phyloP scores from a whole-genome alignment of 2,888 invertebrate species.

The Diplazon laetatorius region DNA sequence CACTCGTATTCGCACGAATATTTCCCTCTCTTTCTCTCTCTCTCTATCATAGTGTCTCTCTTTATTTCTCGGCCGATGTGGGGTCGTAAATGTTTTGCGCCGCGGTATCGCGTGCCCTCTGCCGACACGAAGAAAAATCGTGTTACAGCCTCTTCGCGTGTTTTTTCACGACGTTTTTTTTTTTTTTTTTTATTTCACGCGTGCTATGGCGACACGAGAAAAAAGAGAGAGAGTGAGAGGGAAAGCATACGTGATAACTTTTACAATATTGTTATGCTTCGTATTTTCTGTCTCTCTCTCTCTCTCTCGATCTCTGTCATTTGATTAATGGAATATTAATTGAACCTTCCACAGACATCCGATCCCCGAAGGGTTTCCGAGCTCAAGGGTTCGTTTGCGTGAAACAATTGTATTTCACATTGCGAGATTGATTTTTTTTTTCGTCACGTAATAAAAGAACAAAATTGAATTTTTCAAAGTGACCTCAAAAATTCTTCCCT shows the following conservation, averaged over 20 bases:
- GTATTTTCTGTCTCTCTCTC: no score
- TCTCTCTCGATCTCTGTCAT: background rate
- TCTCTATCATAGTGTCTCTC: no score
- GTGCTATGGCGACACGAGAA: conserved; percentile 13
- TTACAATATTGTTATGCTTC: conserved; percentile 33
- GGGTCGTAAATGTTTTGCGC: background rate
- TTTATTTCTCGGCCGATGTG: background rate
- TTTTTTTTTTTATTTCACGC: conserved; percentile 43
- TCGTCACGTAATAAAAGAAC: no score
- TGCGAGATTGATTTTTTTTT: no score
- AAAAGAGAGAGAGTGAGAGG: background rate
- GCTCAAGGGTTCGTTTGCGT: no score
- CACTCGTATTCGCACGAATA: conserved; percentile 6
- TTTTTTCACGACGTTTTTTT: conserved; percentile 35
- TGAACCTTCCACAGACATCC: background rate
- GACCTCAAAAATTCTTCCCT: no score
- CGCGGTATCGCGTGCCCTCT: conserved; percentile 56
- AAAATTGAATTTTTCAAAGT: no score
- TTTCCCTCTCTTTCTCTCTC: no score
- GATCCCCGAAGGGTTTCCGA: background rate
- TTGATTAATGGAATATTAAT: conserved; percentile 62
- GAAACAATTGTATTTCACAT: no score
- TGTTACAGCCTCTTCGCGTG: conserved; percentile 45
- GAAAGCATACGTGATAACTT: conserved; percentile 19
- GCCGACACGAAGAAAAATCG: conserved; percentile 51